Base-by-base conservation (phyloP, 2,888 invertebrate genomes). In the Hydroisotoma schaefferi region DNA sequence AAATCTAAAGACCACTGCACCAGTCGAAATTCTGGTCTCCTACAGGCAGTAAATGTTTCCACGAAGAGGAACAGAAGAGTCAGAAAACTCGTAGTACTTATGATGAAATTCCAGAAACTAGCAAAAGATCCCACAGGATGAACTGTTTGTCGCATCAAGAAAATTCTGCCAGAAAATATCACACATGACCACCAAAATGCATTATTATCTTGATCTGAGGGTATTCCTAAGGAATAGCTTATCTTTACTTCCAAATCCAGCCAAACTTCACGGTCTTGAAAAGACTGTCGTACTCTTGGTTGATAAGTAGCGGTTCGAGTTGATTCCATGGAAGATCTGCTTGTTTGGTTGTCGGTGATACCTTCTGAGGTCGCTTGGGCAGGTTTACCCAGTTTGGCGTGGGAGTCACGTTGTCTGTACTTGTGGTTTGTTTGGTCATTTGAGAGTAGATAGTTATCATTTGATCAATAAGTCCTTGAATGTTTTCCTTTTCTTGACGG, bases 101-200 rank as follows among this genome's bases (percentile, higher is more conserved):
- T 65, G 3, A 65, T 1, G 18, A 61, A 61, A 28, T 57, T 63
- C 70, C 70, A 72, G 22, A 55, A 33, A 37, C 63, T 57, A 1
- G 72, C 66, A 63, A 72, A 72, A 4, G 40, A 27, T 10, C 72
- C 72, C 2, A 55, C 69, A 8, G 72, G 72, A 52, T 72, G 69
- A 40, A 72, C 44, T 2, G 61, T 55, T 47, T 54, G 54, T 1
- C 58, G 49, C 48, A 72, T 57, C 8, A 72, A 38, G 18, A 71
- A 54, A n/a, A 40, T 46, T 29, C 70, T 69, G 18, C 6, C 55
- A 20, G 44, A 44, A 25, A 43, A 43, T 43, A 6, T 23, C 15
- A 18, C n/a, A 40, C n/a, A 27, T 28, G 49, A 27, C n/a, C 8
- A 40, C 3, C 20, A 5, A 40, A 18, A 10, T 40, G 20, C n/a